Evolutionary conservation across 2,797 vertebrate species (phyloP).

Genomic region (Scyliorhinus canicula): DNA sequence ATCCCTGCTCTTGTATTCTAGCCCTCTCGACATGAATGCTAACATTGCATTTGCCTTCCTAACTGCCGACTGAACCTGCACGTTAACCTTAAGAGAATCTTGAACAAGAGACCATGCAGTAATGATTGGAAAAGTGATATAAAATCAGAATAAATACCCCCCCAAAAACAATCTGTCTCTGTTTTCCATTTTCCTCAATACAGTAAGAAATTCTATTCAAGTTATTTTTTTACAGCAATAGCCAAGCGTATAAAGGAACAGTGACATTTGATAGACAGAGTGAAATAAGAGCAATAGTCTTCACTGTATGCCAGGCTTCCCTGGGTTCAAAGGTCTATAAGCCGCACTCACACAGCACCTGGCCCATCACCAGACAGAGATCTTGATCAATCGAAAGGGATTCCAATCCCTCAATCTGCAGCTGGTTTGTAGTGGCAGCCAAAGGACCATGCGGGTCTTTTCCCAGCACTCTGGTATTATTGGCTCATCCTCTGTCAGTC

Average conservation of each 20-base stretch:
- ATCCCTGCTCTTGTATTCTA: no score
- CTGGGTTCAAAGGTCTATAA: not conserved
- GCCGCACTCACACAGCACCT: not conserved
- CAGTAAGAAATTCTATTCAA: not conserved
- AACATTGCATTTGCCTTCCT: no score
- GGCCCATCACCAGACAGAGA: not conserved
- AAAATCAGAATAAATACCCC: not conserved
- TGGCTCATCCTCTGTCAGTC: not conserved
- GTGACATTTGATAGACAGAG: not conserved
- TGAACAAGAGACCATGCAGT: no score
- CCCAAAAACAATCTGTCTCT: not conserved
- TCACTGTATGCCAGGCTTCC: no score
- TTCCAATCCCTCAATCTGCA: not conserved
- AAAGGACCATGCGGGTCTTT: not conserved
- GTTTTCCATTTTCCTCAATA: not conserved
- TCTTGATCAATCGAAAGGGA: not conserved
- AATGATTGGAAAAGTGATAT: not conserved
- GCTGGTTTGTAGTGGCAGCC: no score
- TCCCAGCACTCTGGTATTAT: not conserved
- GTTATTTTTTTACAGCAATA: not conserved
- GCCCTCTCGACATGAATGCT: no score
- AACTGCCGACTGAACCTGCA: no score
- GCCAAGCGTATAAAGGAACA: not conserved
- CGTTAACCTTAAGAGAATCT: no score
- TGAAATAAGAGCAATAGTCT: no score